Base-by-base conservation (phyloP, 2,113 vertebrate genomes). In the Recurvirostra avosetta region DNA sequence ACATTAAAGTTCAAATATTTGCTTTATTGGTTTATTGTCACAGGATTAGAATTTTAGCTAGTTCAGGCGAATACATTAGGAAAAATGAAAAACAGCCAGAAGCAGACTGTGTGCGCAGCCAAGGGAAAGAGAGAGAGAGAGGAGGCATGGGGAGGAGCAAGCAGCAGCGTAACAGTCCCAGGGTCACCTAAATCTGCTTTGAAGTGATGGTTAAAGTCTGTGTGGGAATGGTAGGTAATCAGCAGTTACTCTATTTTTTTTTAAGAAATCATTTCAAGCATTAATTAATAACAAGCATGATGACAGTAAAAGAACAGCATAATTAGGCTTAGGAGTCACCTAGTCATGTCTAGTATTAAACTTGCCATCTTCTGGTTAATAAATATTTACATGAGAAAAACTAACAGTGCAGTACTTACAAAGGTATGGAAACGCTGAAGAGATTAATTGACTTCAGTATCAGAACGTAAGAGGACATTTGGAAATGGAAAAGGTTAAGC, bases 381-480 rank as follows among this genome's bases (percentile, higher is more conserved):
- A 72, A 52, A 58, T 67, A 52, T 67, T 80, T 61, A 74, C 20
- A 61, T 30, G 13, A 12, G 3, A 52, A 56, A 38, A 75, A 41
- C 34, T 27, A 66, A 78, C 58, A 66, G 36, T 47, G 22, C 11
- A 53, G 34, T 66, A 49, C 38, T 74, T 74, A 52, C 12, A n/a
- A 53, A 74, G 38, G 34, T 41, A 53, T 47, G 47, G 80, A 74
- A 67, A 81, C 1, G 2, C 40, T 66, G 50, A 25, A 18, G 26
- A 68, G 21, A 55, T 75, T 18, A 80, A 74, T 12, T 63, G 47
- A 62, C 62, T 49, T 47, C 53, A 8, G 29, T 41, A 74, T 32
- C n/a, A 55, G 67, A 53, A 74, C 0, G 0, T 26, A 73, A 53
- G 34, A 55, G 40, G n/a, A 34, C 0, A 0, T 49, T 16, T 82